Base-by-base conservation (phyloP, 2,888 invertebrate genomes). In the Chloroclysta siterata region DNA sequence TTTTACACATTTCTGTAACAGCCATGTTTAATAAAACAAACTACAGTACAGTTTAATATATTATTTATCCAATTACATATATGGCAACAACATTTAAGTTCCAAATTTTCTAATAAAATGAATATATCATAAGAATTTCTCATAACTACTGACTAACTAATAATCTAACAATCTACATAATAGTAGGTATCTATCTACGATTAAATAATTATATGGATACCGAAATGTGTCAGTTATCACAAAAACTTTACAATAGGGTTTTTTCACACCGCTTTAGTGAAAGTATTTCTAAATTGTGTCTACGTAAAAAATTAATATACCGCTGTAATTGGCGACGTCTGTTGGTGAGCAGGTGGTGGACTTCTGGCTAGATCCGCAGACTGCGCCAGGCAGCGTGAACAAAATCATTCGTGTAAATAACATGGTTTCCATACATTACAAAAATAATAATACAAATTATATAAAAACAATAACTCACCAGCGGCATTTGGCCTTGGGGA, bases 281-380 rank as follows among this genome's bases (percentile, higher is more conserved):
- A 28, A 11, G 36, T 39, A 39, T 4, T 51, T 15, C 4, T 11
- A 17, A 46, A 15, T 41, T 33, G 28, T 60, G 54, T 55, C 8
- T 55, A 62, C 46, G 15, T 54, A 56, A 14, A 46, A 28, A 57
- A 46, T 67, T 79, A 77, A 73, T 85, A 93, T 95, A 95, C 95
- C 95, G 95, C 94, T 83, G 95, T 94, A 83, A 95, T 94, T 76
- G 95, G 95, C 81, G 95, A 95, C 83, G 94, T 94, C 87, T 95
- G 97, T 94, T 97, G 97, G 89, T 97, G 97, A 76, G 97, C 97
- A 83, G 97, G 97, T 81, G 97, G 97, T 80, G 97, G 97, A 88
- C 96, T 96, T 93, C 96, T 95, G 78, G 87, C 90, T 84, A 94
- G 89, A 77, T 94, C 94, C 71, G 93, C 94, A 68, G 93, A 95